phyloP scores from a whole-genome alignment of 2,797 vertebrate species.

The Discoglossus pictus region DNA sequence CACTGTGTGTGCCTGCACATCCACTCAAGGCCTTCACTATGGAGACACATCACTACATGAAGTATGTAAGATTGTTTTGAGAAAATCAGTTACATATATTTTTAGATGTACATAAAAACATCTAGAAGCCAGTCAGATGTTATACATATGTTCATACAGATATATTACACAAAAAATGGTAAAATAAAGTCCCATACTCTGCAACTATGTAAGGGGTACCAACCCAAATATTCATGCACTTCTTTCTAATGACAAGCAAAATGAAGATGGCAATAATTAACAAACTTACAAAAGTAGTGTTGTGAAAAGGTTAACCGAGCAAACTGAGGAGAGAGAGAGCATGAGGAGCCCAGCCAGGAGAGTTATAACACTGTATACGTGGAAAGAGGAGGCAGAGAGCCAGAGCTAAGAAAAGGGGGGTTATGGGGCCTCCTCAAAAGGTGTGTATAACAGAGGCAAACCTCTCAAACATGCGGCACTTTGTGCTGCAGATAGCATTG shows the following conservation, averaged over 20 bases:
- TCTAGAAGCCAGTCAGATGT: too few species aligned
- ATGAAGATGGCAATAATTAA: too few species aligned
- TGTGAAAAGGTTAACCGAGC: background rate
- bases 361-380: conserved; percentile 12
- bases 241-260: too few species aligned
- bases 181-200: too few species aligned
- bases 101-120: too few species aligned
- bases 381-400: conserved; percentile 32
- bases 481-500: background rate
- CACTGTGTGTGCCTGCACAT: conserved; percentile 10
- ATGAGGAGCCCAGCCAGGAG: background rate
- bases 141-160: too few species aligned
- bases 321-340: background rate
- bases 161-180: too few species aligned
- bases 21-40: background rate
- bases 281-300: background rate
- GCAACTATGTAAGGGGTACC: too few species aligned
- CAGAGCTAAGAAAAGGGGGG: background rate
- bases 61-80: too few species aligned
- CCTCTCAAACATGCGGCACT: background rate
- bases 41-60: too few species aligned
- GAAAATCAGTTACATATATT: too few species aligned
- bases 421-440: conserved; percentile 1
- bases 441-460: conserved; percentile 2
- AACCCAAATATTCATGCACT: too few species aligned